Base-by-base conservation (phyloP, 2,797 vertebrate genomes). In the Gallinago stenura region DNA sequence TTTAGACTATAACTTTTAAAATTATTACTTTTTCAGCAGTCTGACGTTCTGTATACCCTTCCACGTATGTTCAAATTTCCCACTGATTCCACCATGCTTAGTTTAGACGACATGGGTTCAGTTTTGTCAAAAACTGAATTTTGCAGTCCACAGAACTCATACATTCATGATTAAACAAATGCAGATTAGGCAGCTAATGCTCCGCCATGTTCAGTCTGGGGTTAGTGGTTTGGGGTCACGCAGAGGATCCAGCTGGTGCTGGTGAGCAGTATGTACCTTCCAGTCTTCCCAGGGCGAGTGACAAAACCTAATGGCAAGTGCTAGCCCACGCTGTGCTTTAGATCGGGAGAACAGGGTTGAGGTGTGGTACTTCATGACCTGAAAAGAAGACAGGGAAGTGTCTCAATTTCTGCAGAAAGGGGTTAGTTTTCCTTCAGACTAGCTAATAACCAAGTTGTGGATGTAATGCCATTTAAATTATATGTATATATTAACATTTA, bases 241-340 rank as follows among this genome's bases (percentile, higher is more conserved):
- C 31, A 10, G 21, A 56, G 35, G 72, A 83, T 78, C 10, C 31
- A 30, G 26, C 71, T 66, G 3, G 5, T 7, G 21, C 51, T n/a
- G 35, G 17, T 61, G 61, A 87, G 77, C n/a, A 28, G 2, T 10
- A 5, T 0, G 1, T 28, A 41, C 12, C 19, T 81, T 51, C 54
- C 15, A 24, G 48, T 16, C 30, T 50, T 21, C 12, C 1, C 16
- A 5, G 62, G 25, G 41, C 9, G 25, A 70, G 57, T 53, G 89
- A 13, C 71, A 33, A 37, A 92, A 45, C 26, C 39, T 28, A 25
- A 5, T 4, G 31, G 70, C n/a, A 16, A 30, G 20, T 3, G 31
- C 46, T 87, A 57, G 62, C 15, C 60, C 3, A 1, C 0, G 0
- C 17, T 33, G 41, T 1, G 2, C n/a, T 21, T 65, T 28, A 43